phyloP scores from a whole-genome alignment of 1,140 invertebrate genomes.

The Drosophila bocki region DNA sequence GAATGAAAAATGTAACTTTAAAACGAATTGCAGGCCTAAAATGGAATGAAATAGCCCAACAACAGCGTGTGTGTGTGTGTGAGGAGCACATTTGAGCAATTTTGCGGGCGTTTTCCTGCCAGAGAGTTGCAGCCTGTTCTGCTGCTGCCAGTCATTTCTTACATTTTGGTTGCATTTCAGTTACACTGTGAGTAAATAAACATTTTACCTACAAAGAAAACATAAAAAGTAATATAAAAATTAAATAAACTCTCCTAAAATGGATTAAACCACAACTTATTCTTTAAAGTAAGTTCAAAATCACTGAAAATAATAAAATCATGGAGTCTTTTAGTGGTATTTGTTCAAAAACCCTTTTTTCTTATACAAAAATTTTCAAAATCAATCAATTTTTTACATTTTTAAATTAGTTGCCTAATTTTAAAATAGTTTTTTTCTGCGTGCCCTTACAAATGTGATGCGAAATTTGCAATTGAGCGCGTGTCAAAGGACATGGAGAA shows the following conservation, averaged over 20 bases:
- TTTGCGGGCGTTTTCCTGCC: slow-evolving; percentile 38
- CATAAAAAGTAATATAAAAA: too few relatives aligned
- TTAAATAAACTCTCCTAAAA: too few relatives aligned
- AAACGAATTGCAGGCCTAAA: slow-evolving; percentile 65
- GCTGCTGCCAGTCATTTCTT: slow-evolving; percentile 68
- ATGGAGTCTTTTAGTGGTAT: neutral
- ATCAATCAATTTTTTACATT: too few relatives aligned
- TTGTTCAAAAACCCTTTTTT: too few relatives aligned
- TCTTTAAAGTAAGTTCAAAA: neutral
- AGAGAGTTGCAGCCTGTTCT: slow-evolving; percentile 24
- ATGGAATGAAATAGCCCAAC: slow-evolving; percentile 49
- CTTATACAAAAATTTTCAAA: neutral
- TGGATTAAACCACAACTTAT: too few relatives aligned
- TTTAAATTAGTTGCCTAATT: neutral
- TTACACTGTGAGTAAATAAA: neutral
- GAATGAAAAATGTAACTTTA: slow-evolving; percentile 80
- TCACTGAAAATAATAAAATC: neutral
- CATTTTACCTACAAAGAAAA: neutral
- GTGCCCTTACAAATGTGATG: slow-evolving; percentile 56
- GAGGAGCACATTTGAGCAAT: slow-evolving; percentile 61
- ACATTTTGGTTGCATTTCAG: slow-evolving; percentile 39
- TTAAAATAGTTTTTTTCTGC: slow-evolving; percentile 14
- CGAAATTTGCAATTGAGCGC: slow-evolving; percentile 79
- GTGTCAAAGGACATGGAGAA: slow-evolving; percentile 78
- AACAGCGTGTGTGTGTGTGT: slow-evolving; percentile 20